Base-by-base conservation (phyloP, 2,888 invertebrate species). In the Seira ritae region DNA sequence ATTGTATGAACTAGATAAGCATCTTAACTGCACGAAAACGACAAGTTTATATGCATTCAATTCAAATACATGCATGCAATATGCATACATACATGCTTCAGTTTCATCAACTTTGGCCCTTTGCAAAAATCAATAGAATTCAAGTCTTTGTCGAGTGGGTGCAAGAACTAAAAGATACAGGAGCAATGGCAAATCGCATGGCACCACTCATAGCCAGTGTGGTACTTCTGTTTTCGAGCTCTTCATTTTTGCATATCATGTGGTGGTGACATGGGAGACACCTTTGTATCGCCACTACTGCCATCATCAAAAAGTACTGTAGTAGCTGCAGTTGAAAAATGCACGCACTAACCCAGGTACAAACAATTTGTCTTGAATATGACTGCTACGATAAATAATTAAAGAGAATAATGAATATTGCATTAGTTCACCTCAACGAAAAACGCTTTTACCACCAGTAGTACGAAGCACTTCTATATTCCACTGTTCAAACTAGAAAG, bases 361-460 rank as follows among this genome's bases (percentile, higher is more conserved):
- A 42, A 42, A 42, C 42, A 42, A 42, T 12, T 42, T 12, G 42
- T 8, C 42, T 42, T 42, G 42, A 42, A 50, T 8, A 50, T 15
- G 8, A 8, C 31, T 31, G 8, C 31, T 50, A 8, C 17, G 50
- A 8, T 50, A 50, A 50, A 50, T 50, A 50, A 50, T 50, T 50
- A 50, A 50, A n/a, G 50, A 12, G 50, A 50, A 15, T 50, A 37
- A 55, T 70, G 50, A 60, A 46, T 74, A 65, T 74, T 80, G 79
- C 72, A 79, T 60, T 78, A 72, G n/a, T 31, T 31, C 19, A 24
- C 1, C 23, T 24, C 72, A 6, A 60, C 31, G 42, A 46, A 74
- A 50, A 50, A 3, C 50, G 60, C 80, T 75, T 66, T 68, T 74
- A 79, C 74, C 73, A 73, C 69, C 68, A 22, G n/a, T n/a, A n/a